These are phyloP conservation scores for Hystrix brachyura DNA, from an alignment of 2,113 vertebrate species.

Conservation along the genomic window DNA sequence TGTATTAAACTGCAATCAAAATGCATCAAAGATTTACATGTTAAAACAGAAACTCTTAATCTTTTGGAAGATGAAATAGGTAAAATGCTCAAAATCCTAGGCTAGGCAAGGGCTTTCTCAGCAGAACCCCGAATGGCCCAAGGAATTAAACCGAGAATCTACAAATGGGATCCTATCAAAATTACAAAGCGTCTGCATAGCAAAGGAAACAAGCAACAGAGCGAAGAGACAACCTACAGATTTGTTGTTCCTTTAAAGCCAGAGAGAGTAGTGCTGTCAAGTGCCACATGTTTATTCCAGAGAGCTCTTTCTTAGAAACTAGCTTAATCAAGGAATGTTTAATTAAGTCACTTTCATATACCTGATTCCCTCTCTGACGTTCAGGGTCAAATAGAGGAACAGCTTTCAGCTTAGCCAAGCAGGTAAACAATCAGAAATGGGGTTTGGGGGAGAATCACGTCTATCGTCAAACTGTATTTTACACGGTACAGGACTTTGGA, in stretches of 20 bases:
- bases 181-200: neutral
- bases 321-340: fast-evolving
- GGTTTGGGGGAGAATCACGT: neutral
- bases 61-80: neutral
- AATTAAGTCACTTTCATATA: neutral
- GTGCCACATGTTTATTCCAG: neutral
- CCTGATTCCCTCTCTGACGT: fast-evolving
- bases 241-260: neutral
- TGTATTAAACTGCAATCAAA: neutral
- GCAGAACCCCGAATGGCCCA: neutral
- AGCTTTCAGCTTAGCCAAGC: fast-evolving
- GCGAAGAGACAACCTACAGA: too few relatives aligned
- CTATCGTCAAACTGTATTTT: neutral
- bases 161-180: neutral
- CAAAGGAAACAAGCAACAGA: too few relatives aligned
- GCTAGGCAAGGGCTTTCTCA: neutral
- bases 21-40: neutral
- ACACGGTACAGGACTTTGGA: neutral
- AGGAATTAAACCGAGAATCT: neutral
- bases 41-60: neutral
- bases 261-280: fast-evolving
- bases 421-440: fast-evolving
- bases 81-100: neutral
- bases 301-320: neutral
- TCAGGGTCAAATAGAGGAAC: fast-evolving